Percentiles rank a stretch among this genome's conserved stretches.
Conservation (phyloP, 2,113 vertebrate species). For the Oncorhynchus keta region DNA sequence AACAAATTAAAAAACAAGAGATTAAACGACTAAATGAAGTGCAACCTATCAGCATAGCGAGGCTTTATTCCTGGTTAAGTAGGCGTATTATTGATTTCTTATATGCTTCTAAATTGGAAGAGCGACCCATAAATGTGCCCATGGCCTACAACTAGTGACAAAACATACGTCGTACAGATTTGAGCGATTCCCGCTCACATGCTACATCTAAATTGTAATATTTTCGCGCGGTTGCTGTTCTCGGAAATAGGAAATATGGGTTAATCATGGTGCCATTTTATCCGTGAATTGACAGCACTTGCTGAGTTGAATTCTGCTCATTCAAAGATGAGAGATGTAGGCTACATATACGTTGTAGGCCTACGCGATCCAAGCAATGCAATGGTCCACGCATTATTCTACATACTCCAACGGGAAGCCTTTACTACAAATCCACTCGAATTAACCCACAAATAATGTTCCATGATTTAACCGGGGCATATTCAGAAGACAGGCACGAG, state of each 20-base stretch:
- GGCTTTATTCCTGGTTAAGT: not conserved
- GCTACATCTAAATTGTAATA: not conserved
- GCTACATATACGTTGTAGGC: not conserved
- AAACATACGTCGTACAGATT: no score
- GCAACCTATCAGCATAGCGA: not conserved
- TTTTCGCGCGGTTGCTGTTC: no score
- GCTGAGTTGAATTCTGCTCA: not conserved
- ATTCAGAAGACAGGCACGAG: not conserved
- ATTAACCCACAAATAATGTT: not conserved
- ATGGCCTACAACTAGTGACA: no score
- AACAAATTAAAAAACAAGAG: not conserved
- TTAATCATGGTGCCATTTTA: not conserved
- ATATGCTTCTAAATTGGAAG: not conserved
- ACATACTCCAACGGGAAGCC: not conserved
- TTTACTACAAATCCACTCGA: not conserved
- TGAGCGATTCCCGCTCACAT: not conserved
- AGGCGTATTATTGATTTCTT: not conserved
- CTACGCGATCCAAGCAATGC: not conserved
- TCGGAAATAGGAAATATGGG: no score
- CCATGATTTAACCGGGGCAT: not conserved
- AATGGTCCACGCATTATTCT: not conserved
- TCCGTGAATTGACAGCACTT: not conserved
- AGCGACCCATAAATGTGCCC: not conserved
- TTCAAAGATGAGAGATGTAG: not conserved
- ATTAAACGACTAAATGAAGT: not conserved